Conservation (phyloP, 2,797 vertebrate species). For the Lagocephalus sceleratus region DNA sequence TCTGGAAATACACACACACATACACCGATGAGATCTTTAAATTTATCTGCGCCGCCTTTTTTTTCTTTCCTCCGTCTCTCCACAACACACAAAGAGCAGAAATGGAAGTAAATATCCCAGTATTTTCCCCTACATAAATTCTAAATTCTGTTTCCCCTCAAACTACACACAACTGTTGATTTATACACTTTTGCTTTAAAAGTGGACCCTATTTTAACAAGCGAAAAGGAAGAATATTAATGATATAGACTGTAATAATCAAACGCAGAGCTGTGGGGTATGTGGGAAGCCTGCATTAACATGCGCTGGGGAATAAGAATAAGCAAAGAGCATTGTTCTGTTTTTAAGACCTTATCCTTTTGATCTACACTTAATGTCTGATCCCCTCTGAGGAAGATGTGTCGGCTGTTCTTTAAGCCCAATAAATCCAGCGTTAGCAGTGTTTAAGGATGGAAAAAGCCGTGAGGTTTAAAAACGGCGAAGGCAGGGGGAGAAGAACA, state of each 20-base stretch:
- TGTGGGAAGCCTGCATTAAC: conserved; percentile 10
- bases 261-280: conserved; percentile 30
- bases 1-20: conserved; percentile 51
- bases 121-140: neutral
- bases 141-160: too few relatives aligned
- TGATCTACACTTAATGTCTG: conserved; percentile 76
- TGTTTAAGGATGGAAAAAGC: conserved; percentile 64
- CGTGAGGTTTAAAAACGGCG: conserved; percentile 54
- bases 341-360: conserved; percentile 71
- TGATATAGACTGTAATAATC: conserved; percentile 21
- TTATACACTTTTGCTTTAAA: neutral
- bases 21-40: conserved; percentile 45
- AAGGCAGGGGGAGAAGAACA: conserved; percentile 55
- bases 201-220: neutral
- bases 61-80: conserved; percentile 35
- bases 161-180: neutral
- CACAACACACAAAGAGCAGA: conserved; percentile 14
- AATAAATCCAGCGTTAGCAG: conserved; percentile 73
- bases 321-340: conserved; percentile 54
- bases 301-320: conserved; percentile 49
- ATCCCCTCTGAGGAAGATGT: conserved; percentile 73
- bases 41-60: conserved; percentile 48
- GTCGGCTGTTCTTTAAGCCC: conserved; percentile 70
- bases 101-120: neutral
- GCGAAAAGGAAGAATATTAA: neutral